These are phyloP conservation scores for Theocolax elegans DNA, from an alignment of 1,140 invertebrate genomes.

Conservation along the genomic window DNA sequence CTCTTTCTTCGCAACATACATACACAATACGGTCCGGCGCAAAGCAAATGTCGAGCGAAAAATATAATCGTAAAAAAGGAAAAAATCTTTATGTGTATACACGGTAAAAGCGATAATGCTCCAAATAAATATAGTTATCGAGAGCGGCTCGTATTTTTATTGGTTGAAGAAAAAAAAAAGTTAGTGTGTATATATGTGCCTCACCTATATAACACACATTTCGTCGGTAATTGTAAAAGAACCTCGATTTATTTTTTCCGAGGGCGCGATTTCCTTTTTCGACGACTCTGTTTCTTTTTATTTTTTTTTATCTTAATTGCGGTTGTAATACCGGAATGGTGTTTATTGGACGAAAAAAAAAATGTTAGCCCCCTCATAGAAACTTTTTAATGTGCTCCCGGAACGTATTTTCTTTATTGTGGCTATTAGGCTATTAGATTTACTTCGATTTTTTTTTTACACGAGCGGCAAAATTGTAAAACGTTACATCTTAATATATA, in stretches of 20 bases:
- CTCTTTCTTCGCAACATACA: no score
- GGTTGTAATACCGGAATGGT: background rate
- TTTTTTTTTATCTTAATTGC: conserved; percentile 21
- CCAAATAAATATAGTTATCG: conserved; percentile 33
- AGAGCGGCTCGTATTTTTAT: conserved; percentile 4
- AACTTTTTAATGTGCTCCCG: background rate
- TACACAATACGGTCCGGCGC: no score
- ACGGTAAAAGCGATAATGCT: conserved; percentile 27
- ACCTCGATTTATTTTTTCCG: background rate
- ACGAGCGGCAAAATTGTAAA: conserved; percentile 11
- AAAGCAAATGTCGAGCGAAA: conserved; percentile 9
- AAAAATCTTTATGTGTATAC: no score
- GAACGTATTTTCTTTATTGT: conserved; percentile 9
- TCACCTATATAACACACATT: no score
- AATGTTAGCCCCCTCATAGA: background rate
- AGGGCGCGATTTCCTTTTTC: background rate
- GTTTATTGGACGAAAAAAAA: conserved; percentile 8
- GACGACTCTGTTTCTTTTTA: background rate
- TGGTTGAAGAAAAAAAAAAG: no score
- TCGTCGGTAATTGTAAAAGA: conserved; percentile 9
- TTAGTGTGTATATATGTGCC: no score
- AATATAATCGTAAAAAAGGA: conserved; percentile 29
- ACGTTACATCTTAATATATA: background rate
- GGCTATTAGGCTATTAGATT: background rate
- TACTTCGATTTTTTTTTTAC: background rate